phyloP scores from a whole-genome alignment of 2,888 invertebrate genomes.

The Mimumesa dahlbomi region DNA sequence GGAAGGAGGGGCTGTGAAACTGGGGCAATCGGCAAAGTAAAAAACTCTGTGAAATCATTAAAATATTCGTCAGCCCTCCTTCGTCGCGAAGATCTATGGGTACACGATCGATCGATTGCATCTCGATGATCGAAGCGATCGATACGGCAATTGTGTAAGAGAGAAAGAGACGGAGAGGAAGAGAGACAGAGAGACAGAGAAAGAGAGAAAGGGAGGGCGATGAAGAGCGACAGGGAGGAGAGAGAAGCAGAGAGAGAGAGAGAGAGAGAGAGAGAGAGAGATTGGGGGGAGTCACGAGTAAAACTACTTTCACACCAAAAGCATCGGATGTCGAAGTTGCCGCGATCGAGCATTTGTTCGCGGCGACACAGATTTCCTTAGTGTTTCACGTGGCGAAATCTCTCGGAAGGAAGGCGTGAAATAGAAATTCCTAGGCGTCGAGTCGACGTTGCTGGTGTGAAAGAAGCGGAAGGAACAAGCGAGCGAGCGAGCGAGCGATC shows the following conservation, averaged over 20 bases:
- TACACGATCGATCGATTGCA: slow-evolving; percentile 66
- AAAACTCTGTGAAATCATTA: slow-evolving; percentile 17
- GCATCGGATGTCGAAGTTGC: too few species aligned
- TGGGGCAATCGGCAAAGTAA: not conserved
- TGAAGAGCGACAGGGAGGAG: not conserved
- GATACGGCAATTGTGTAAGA: slow-evolving; percentile 27
- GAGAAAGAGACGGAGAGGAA: slow-evolving; percentile 6
- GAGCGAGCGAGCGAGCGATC: slow-evolving; percentile 24
- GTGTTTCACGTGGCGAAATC: too few species aligned
- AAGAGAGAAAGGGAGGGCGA: slow-evolving; percentile 1
- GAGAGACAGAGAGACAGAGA: slow-evolving; percentile 3
- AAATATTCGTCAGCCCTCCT: slow-evolving; percentile 63
- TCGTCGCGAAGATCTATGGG: slow-evolving; percentile 62
- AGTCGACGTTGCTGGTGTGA: slow-evolving; percentile 36
- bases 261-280: too few species aligned
- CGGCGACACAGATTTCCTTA: too few species aligned
- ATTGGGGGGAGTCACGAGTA: too few species aligned
- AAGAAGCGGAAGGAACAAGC: slow-evolving; percentile 20
- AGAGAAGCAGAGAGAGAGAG: too few species aligned
- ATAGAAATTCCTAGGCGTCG: too few species aligned
- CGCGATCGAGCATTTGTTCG: too few species aligned
- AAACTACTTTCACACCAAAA: too few species aligned
- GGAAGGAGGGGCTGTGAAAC: not conserved
- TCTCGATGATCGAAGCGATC: slow-evolving; percentile 58
- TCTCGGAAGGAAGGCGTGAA: too few species aligned